Percentiles rank a stretch among this genome's conserved stretches.
Evolutionary conservation across 37 sponge, comb jelly and placozoan species (phyloP).

Genomic region (Diacarnus erythraeanus): DNA sequence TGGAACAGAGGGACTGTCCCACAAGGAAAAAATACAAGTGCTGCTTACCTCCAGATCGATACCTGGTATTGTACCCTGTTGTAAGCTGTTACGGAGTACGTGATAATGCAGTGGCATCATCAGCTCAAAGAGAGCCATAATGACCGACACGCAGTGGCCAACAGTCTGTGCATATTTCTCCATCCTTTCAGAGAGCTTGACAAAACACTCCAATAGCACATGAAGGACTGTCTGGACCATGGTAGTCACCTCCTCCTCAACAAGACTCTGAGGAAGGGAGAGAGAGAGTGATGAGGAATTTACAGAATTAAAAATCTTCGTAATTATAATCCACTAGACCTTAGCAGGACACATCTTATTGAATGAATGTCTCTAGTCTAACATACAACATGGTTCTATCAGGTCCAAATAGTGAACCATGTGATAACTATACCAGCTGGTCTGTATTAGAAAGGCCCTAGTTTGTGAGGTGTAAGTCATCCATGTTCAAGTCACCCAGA

Average conservation of each 20-base stretch:
- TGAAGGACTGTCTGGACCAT: slow-evolving; percentile 36
- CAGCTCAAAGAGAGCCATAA: slow-evolving; percentile 45
- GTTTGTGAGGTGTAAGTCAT: too few relatives aligned
- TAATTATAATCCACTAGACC: not conserved
- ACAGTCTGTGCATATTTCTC: slow-evolving; percentile 17
- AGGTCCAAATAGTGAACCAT: too few relatives aligned
- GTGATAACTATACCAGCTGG: too few relatives aligned
- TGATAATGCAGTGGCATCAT: slow-evolving; percentile 52
- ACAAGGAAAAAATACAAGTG: too few relatives aligned
- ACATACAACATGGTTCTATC: too few relatives aligned
- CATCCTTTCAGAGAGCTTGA: slow-evolving; percentile 5
- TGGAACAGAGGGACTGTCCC: too few relatives aligned
- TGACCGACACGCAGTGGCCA: slow-evolving; percentile 39
- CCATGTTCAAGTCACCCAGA: too few relatives aligned
- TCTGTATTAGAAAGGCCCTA: too few relatives aligned
- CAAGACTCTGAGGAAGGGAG: not conserved
- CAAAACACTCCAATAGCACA: slow-evolving; percentile 43
- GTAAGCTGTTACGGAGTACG: slow-evolving; percentile 14
- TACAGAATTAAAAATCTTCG: too few relatives aligned
- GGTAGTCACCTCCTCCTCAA: slow-evolving; percentile 26
- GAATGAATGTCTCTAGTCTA: too few relatives aligned
- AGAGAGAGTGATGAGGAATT: not conserved
- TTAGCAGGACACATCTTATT: too few relatives aligned
- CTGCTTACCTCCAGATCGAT: slow-evolving; percentile 25
- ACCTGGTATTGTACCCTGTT: not conserved